Evolutionary conservation across 2,797 vertebrate genomes (phyloP).

Genomic region (Hydrocynus forskahlii): DNA sequence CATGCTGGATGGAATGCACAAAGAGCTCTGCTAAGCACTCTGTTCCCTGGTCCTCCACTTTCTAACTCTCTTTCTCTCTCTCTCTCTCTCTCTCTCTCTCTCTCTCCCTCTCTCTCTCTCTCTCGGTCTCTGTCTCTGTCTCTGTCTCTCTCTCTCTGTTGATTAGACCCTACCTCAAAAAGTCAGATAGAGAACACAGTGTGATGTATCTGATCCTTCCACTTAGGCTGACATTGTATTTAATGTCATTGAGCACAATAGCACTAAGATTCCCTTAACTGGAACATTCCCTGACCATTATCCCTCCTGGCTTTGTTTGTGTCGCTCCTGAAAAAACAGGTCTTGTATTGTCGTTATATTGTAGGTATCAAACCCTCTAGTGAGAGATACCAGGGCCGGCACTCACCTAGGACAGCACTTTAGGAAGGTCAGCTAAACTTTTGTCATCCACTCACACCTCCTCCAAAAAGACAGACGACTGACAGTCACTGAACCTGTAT

Average conservation of each 20-base stretch:
- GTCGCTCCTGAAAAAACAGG: neutral
- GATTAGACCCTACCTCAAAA: slow-evolving; percentile 60
- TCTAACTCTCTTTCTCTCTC: neutral
- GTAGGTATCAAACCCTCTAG: no score
- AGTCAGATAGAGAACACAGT: slow-evolving; percentile 52
- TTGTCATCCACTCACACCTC: no score
- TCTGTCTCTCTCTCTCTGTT: neutral
- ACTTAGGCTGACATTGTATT: slow-evolving; percentile 9
- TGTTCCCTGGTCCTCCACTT: slow-evolving; percentile 26
- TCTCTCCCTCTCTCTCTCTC: neutral
- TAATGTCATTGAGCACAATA: neutral
- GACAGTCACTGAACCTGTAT: neutral
- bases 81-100: neutral
- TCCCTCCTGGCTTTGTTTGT: neutral
- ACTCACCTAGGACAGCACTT: no score
- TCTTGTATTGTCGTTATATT: neutral
- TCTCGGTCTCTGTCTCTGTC: neutral
- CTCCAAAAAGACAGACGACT: neutral
- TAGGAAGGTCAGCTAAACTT: no score
- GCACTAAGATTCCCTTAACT: neutral
- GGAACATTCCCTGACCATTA: neutral
- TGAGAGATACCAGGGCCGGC: no score
- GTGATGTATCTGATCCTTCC: slow-evolving; percentile 54
- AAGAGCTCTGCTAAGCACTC: slow-evolving; percentile 49
- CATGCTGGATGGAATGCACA: slow-evolving; percentile 66